These are phyloP conservation scores for Subacronicta megacephala DNA, from an alignment of 2,888 invertebrate genomes.

Conservation along the genomic window DNA sequence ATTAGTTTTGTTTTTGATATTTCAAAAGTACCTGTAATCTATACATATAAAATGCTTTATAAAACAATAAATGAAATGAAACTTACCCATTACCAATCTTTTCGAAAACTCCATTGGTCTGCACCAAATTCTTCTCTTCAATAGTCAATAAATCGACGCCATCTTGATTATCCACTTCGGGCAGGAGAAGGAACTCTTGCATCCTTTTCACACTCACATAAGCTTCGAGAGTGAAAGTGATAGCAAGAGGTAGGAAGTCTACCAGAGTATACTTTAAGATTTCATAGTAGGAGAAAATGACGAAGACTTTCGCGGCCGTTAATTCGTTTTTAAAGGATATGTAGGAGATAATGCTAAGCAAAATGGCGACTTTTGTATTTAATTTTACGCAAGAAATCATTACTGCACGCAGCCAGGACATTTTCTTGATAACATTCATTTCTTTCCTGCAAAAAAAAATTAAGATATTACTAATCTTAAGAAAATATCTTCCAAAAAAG, in stretches of 20 bases:
- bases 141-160: conserved; percentile 75
- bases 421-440: conserved; percentile 91
- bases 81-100: conserved; percentile 85
- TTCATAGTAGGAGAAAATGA: conserved; percentile 94
- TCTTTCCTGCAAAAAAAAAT: conserved; percentile 88
- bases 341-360: conserved; percentile 93
- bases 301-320: conserved; percentile 93
- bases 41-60: too few relatives aligned
- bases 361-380: conserved; percentile 94
- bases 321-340: conserved; percentile 91
- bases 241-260: conserved; percentile 94
- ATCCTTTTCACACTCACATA: conserved; percentile 93
- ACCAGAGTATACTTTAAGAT: conserved; percentile 94
- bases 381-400: conserved; percentile 93
- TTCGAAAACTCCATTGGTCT: conserved; percentile 77
- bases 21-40: too few relatives aligned
- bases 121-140: conserved; percentile 63
- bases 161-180: conserved; percentile 78
- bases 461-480: too few relatives aligned
- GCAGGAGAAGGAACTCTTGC: conserved; percentile 90
- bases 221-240: conserved; percentile 94
- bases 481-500: too few relatives aligned
- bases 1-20: too few relatives aligned
- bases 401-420: conserved; percentile 92
- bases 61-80: neutral